Evolutionary conservation across 2,888 invertebrate genomes (phyloP), one percentile per base, ranked within the genome.

Genomic region (Agonopterix alstromeriana): DNA sequence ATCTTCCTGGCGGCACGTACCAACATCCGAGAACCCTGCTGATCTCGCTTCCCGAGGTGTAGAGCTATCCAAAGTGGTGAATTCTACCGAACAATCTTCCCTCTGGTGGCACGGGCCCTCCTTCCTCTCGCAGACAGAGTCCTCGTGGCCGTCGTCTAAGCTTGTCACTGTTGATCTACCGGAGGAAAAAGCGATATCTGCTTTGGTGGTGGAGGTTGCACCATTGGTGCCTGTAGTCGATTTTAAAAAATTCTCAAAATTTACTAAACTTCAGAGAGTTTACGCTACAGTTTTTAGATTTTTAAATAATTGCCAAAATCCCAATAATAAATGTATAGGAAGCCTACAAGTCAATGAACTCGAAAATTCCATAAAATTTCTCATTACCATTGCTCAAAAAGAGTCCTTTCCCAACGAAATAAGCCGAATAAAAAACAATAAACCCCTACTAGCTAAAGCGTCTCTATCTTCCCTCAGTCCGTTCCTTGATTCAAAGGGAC

Each of bases 381-480:
- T 51, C n/a, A n/a, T 43, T 36, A 40, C 14, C 7, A 10, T 35
- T 4, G 38, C 51, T 35, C 51, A 51, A 43, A 10, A 8, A 17
- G 43, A 46, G 8, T 41, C 41, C 7, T 51, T 48, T 44, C 8
- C 10, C 9, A 27, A 38, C 8, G 44, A 44, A 27, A 8, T 43
- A 14, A 8, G 2, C 10, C 9, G 2, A 43, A 8, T 43, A n/a
- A 9, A 47, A 53, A 48, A 27, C 43, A 12, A 49, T 41, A 38
- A 14, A 17, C n/a, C 9, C 46, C 45, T 42, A 35, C 45, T 38
- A 47, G 8, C 41, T 10, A 48, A 48, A 10, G 9, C 35, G 36
- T 5, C 5, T 40, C 48, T 54, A 48, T 43, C 49, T 12, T 50
- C 50, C 8, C 40, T 54, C 0, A 53, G 36, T 45, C 49, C 50